Evolutionary conservation across 2,888 invertebrate genomes (phyloP), one percentile per base, ranked within the genome.

Genomic region (Beris morrisii): DNA sequence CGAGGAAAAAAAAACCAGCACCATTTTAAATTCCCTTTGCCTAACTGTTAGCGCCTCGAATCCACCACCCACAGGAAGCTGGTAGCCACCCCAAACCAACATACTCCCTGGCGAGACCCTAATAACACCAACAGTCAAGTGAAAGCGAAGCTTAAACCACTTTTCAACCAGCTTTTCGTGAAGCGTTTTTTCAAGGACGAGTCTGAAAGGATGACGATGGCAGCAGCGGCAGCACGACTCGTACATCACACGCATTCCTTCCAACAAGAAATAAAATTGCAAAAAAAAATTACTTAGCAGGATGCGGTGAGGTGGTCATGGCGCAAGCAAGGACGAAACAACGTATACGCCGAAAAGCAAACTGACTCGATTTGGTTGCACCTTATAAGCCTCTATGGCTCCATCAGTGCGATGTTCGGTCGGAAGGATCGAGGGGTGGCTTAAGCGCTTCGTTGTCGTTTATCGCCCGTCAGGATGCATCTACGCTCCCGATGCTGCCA

Each of bases 151-250:
- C 32, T 30, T 22, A 46, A 61, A 61, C 50, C 61, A 38, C 61
- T 50, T 61, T 52, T 61, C 61, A 61, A 52, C 61, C 32, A 61
- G 61, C 61, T 52, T 50, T 61, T 61, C 50, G 50, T 38, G 52
- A 22, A 32, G 30, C 61, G 15, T 32, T 43, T 52, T 59, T 61
- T 61, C 61, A 61, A 61, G 61, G 61, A 38, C 38, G 22, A 48
- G 7, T 31, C 15, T 52, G 38, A 52, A 52, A 61, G 61, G 38
- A 61, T 52, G 43, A 50, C 43, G 52, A 38, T 22, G 61, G 50
- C 43, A 50, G 38, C 45, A n/a, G 22, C 12, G 50, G 61, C 61
- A 52, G 38, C 61, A 61, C 61, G 52, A 61, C 61, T 50, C 50
- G 43, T 61, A 30, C 61, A 38, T 50, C 32, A 45, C 61, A 52